These are phyloP conservation scores for Halyomorpha halys DNA, from an alignment of 1,140 invertebrate species.

Conservation along the genomic window DNA sequence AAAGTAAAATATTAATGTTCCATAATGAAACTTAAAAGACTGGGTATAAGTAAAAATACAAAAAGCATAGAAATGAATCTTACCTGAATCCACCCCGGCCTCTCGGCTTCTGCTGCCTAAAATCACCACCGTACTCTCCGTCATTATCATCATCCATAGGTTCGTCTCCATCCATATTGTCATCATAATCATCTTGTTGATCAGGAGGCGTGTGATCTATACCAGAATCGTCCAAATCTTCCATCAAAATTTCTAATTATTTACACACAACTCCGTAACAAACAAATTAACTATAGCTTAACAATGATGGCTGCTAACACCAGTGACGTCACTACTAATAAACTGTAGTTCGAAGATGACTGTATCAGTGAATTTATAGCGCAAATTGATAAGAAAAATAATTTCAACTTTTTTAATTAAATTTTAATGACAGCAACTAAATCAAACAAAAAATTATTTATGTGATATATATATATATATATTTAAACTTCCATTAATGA, in stretches of 20 bases:
- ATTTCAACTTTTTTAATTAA: no score
- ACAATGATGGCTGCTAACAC: conserved; percentile 12
- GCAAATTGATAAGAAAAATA: no score
- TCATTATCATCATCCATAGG: conserved; percentile 25
- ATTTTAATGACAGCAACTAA: no score
- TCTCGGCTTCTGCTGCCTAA: conserved; percentile 32
- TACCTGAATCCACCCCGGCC: conserved; percentile 48
- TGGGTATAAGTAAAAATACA: neutral
- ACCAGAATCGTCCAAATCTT: conserved; percentile 29
- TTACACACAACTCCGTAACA: neutral
- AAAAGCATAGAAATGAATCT: neutral
- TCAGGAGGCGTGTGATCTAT: conserved; percentile 27
- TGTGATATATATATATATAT: no score
- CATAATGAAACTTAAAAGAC: neutral
- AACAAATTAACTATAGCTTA: neutral
- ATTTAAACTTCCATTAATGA: no score
- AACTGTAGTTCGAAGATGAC: no score
- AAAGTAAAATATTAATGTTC: neutral
- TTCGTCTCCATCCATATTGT: conserved; percentile 25
- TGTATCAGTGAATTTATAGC: no score
- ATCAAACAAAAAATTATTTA: no score
- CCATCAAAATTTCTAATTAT: conserved; percentile 11
- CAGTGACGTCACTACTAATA: conserved; percentile 1
- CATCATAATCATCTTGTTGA: conserved; percentile 26
- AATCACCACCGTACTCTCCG: conserved; percentile 25